These are phyloP conservation scores for Phalacrocorax aristotelis DNA, from an alignment of 2,113 vertebrate genomes.

Conservation along the genomic window DNA sequence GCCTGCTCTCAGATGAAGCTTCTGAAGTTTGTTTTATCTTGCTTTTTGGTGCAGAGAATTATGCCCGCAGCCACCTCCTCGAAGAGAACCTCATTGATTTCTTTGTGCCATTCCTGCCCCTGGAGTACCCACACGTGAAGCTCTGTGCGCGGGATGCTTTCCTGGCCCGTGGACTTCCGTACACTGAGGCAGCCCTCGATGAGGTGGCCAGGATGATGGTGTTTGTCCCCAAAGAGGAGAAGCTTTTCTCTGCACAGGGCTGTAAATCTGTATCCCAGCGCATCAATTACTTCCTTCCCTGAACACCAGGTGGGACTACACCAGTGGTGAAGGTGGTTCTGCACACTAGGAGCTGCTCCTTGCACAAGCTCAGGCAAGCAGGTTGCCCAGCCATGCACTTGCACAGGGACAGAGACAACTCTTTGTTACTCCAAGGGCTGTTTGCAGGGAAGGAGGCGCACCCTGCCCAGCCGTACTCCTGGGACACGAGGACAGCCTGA, in stretches of 20 bases:
- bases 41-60: slow-evolving; percentile 68
- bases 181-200: slow-evolving; percentile 80
- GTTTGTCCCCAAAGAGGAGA: slow-evolving; percentile 89
- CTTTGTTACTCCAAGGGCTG: fast-evolving
- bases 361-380: background rate
- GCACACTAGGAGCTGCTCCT: background rate
- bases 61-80: slow-evolving; percentile 83
- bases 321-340: background rate
- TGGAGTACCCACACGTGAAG: slow-evolving; percentile 88
- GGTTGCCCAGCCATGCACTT: background rate
- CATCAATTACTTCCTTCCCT: slow-evolving; percentile 90
- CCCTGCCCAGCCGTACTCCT: background rate
- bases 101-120: slow-evolving; percentile 90
- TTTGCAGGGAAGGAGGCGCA: background rate
- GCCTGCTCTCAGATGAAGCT: background rate
- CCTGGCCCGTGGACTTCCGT: slow-evolving; percentile 76
- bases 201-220: slow-evolving; percentile 87
- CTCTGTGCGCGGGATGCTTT: slow-evolving; percentile 87
- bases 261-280: slow-evolving; percentile 94
- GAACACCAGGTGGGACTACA: slow-evolving; percentile 12
- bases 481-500: background rate
- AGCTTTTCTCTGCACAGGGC: slow-evolving; percentile 92
- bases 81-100: slow-evolving; percentile 86
- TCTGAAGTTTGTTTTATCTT: background rate
- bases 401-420: background rate